phyloP scores from a whole-genome alignment of 2,797 vertebrate genomes.

The Anguilla marmorata region DNA sequence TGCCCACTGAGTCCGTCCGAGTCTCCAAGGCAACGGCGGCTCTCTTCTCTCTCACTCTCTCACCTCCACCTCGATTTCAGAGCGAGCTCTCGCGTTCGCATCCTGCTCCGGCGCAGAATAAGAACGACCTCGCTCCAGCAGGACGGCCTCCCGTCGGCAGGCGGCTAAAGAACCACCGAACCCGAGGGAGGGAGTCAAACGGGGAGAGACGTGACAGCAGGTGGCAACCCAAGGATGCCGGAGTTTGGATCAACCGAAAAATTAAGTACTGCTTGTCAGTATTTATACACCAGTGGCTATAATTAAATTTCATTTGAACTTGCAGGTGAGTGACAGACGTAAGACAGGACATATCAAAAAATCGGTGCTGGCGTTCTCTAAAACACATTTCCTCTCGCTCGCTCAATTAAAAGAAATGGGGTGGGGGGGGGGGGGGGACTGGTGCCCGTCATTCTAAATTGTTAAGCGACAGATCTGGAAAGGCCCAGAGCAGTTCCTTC shows the following conservation, averaged over 20 bases:
- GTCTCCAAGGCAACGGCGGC: background rate
- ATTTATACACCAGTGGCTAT: slow-evolving; percentile 29
- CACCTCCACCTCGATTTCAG: background rate
- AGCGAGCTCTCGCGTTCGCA: background rate
- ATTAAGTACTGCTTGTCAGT: slow-evolving; percentile 9
- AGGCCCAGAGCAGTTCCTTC: slow-evolving; percentile 25
- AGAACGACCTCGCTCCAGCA: background rate
- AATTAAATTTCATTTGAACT: slow-evolving; percentile 28
- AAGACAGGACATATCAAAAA: slow-evolving; percentile 25
- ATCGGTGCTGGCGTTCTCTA: background rate
- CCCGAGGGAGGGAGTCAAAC: background rate
- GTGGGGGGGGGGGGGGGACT: too few relatives aligned
- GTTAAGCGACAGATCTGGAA: background rate
- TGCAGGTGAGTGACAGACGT: slow-evolving; percentile 22
- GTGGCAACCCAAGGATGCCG: background rate
- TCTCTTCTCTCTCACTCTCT: background rate
- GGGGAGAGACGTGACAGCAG: background rate
- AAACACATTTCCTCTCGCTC: slow-evolving; percentile 25
- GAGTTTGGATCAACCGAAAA: slow-evolving; percentile 1
- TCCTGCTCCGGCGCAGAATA: background rate
- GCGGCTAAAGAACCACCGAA: background rate
- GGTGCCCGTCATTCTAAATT: slow-evolving; percentile 23
- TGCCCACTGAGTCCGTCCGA: background rate
- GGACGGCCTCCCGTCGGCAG: background rate
- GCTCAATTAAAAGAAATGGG: slow-evolving; percentile 6